These are phyloP conservation scores for Agelaius phoeniceus DNA, from an alignment of 2,113 vertebrate genomes.

Conservation along the genomic window DNA sequence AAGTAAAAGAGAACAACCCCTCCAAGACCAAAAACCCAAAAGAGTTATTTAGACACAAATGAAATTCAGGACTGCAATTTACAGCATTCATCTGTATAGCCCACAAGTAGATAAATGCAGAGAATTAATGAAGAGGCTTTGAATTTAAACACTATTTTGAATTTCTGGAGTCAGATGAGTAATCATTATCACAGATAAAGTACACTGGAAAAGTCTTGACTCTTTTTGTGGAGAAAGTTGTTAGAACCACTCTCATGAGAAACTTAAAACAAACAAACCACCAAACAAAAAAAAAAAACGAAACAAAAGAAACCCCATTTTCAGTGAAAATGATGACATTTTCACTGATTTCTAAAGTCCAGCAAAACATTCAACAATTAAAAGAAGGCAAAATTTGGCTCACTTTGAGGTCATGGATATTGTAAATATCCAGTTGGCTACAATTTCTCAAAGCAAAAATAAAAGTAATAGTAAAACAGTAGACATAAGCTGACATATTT, in stretches of 20 bases:
- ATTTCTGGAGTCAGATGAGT: neutral
- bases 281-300: too few relatives aligned
- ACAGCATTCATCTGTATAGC: neutral
- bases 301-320: too few relatives aligned
- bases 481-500: neutral
- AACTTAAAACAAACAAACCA: neutral
- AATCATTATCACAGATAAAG: neutral
- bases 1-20: rapidly evolving
- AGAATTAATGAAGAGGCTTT: neutral
- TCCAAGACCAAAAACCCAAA: neutral
- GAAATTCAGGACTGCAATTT: neutral
- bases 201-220: neutral
- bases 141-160: neutral
- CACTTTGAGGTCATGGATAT: neutral
- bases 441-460: neutral
- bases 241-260: neutral
- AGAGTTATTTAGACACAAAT: neutral
- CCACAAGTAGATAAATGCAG: neutral
- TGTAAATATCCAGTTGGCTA: neutral
- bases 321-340: neutral
- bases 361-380: neutral
- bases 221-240: neutral
- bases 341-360: neutral
- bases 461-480: neutral
- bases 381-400: neutral